Evolutionary conservation across 1,140 invertebrate genomes (phyloP).

Genomic region (Pseudomyrmex concolor): DNA sequence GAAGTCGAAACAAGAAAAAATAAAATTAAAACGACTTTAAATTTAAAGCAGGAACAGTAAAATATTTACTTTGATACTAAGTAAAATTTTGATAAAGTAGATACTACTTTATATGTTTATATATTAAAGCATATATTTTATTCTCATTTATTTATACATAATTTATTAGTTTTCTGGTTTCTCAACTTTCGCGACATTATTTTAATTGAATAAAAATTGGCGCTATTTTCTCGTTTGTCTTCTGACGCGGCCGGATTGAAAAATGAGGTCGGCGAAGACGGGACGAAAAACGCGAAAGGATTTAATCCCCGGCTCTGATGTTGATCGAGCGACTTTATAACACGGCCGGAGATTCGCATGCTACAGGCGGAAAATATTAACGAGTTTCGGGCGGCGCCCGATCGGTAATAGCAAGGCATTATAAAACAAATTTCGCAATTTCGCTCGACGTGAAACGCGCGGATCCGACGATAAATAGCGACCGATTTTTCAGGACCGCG

Average conservation of each 20-base stretch:
- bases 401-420: constrained; percentile 52
- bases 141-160: no score
- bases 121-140: no score
- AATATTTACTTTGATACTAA: neutral
- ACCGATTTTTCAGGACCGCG: constrained; percentile 49
- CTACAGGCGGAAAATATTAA: constrained; percentile 56
- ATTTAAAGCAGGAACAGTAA: neutral
- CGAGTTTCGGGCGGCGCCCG: constrained; percentile 45
- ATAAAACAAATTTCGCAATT: constrained; percentile 63
- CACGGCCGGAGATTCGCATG: constrained; percentile 37
- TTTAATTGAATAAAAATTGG: constrained; percentile 43
- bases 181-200: neutral
- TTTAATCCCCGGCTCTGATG: constrained; percentile 53
- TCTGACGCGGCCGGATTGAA: constrained; percentile 26
- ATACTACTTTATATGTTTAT: neutral
- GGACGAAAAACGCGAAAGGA: constrained; percentile 47
- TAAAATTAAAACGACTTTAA: neutral
- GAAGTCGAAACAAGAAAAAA: no score
- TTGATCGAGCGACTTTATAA: constrained; percentile 59
- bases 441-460: constrained; percentile 9
- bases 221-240: constrained; percentile 29
- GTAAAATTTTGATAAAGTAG: neutral
- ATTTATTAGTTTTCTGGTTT: neutral
- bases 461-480: constrained; percentile 40
- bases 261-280: constrained; percentile 21